Percentiles rank a stretch among this genome's conserved stretches.
Evolutionary conservation across 2,888 invertebrate genomes (phyloP).

Genomic region (Crematogaster levior): DNA sequence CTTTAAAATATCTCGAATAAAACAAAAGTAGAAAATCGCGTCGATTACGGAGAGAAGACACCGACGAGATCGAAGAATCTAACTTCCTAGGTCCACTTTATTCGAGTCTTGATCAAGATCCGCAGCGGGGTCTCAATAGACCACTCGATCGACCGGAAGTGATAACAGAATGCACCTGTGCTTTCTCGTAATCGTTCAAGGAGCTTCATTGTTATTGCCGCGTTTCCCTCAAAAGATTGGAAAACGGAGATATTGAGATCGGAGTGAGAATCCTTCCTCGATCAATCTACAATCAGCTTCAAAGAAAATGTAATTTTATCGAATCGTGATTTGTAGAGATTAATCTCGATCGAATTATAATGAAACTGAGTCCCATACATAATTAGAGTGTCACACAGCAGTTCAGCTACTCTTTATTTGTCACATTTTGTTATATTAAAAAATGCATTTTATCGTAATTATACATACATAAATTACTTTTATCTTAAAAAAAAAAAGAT

Average conservation of each 20-base stretch:
- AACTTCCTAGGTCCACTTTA: slow-evolving; percentile 44
- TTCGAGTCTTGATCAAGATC: slow-evolving; percentile 62
- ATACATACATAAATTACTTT: background rate
- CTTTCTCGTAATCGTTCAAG: slow-evolving; percentile 60
- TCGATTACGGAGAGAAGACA: background rate
- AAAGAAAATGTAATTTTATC: slow-evolving; percentile 19
- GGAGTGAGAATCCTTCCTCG: slow-evolving; percentile 17
- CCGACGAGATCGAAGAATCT: background rate
- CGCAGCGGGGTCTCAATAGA: slow-evolving; percentile 56
- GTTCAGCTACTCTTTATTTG: background rate
- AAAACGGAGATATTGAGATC: slow-evolving; percentile 60
- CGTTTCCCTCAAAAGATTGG: slow-evolving; percentile 48
- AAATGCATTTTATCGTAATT: background rate
- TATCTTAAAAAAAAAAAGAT: background rate
- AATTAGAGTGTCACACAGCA: background rate
- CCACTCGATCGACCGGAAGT: slow-evolving; percentile 71
- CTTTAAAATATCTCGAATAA: slow-evolving; percentile 17
- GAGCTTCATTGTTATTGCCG: slow-evolving; percentile 65
- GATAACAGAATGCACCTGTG: slow-evolving; percentile 66
- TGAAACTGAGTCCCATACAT: background rate
- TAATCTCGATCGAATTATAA: background rate
- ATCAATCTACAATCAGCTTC: slow-evolving; percentile 19
- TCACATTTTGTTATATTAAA: background rate
- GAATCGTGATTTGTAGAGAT: background rate
- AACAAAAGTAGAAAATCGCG: background rate